Percentiles rank a stretch among this genome's conserved stretches.
Conservation (phyloP, 2,797 vertebrate genomes). For the Melanotaenia pygmaea region DNA sequence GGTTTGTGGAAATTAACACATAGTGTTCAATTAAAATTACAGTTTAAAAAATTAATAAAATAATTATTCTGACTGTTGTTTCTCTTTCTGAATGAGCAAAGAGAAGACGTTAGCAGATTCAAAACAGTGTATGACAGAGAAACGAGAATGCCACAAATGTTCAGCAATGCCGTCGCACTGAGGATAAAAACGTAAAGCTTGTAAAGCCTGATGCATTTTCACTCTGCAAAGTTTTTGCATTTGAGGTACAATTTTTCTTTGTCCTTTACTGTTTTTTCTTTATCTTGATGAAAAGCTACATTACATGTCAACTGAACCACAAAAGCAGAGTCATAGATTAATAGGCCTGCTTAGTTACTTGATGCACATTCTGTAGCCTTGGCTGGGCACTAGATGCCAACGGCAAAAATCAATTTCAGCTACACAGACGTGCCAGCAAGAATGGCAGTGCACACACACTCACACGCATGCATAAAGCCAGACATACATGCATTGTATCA, state of each 20-base stretch:
- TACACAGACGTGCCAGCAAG: not conserved
- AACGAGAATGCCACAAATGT: conserved; percentile 1
- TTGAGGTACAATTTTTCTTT: conserved; percentile 1
- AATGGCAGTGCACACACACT: conserved; percentile 2
- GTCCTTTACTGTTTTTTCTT: not conserved
- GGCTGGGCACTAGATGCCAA: conserved; percentile 27
- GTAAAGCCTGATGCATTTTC: no score
- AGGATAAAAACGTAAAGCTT: not conserved
- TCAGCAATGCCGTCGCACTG: conserved; percentile 3
- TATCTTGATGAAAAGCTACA: not conserved
- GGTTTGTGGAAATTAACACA: no score
- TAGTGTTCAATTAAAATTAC: not conserved
- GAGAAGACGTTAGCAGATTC: not conserved
- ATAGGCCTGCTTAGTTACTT: conserved; percentile 32
- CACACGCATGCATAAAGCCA: conserved; percentile 9
- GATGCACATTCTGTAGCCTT: conserved; percentile 13
- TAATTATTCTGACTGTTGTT: not conserved
- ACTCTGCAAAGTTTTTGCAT: not conserved
- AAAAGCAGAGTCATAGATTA: conserved; percentile 36
- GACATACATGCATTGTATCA: conserved; percentile 15
- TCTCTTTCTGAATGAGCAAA: not conserved
- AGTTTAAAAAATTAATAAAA: not conserved
- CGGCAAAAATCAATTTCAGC: conserved; percentile 51
- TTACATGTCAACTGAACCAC: conserved; percentile 15
- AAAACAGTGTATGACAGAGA: not conserved